Percentiles rank a stretch among this genome's conserved stretches.
phyloP scores from a whole-genome alignment of 1,140 invertebrate genomes.

The Latrodectus geometricus region DNA sequence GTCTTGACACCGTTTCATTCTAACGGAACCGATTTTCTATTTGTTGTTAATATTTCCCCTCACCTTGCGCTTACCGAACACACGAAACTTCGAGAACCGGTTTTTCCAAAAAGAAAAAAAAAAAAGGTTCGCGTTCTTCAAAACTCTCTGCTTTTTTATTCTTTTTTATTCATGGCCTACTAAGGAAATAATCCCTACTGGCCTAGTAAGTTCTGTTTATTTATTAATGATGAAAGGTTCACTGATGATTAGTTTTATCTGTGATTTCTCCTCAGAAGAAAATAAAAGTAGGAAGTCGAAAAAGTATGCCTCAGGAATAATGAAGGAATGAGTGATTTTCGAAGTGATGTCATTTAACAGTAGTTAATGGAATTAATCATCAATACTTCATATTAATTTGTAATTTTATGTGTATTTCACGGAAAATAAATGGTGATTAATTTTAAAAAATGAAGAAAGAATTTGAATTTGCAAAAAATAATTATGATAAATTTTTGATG shows the following conservation, averaged over 20 bases:
- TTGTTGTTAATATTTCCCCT: neutral
- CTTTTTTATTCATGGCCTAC: neutral
- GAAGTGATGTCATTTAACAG: too few relatives aligned
- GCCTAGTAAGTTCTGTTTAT: conserved; percentile 3
- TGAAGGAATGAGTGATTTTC: too few relatives aligned
- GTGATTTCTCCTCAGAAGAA: neutral
- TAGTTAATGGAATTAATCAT: too few relatives aligned
- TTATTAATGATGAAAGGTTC: neutral
- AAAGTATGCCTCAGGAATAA: too few relatives aligned
- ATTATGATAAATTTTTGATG: too few relatives aligned
- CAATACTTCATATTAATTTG: too few relatives aligned
- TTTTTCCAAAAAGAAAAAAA: conserved; percentile 6
- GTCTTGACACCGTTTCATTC: conserved; percentile 23
- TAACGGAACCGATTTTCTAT: conserved; percentile 1
- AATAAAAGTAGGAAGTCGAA: neutral
- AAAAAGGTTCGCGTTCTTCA: conserved; percentile 27
- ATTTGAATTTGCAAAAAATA: too few relatives aligned
- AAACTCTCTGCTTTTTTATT: conserved; percentile 4
- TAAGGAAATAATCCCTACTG: conserved; percentile 26
- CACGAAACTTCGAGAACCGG: conserved; percentile 21
- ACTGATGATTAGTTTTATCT: conserved; percentile 19
- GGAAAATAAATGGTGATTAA: too few relatives aligned
- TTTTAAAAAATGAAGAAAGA: too few relatives aligned
- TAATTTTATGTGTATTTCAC: too few relatives aligned
- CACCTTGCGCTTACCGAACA: neutral